Evolutionary conservation across 2,797 vertebrate genomes (phyloP).

Genomic region (Sphenopsis melanotis): DNA sequence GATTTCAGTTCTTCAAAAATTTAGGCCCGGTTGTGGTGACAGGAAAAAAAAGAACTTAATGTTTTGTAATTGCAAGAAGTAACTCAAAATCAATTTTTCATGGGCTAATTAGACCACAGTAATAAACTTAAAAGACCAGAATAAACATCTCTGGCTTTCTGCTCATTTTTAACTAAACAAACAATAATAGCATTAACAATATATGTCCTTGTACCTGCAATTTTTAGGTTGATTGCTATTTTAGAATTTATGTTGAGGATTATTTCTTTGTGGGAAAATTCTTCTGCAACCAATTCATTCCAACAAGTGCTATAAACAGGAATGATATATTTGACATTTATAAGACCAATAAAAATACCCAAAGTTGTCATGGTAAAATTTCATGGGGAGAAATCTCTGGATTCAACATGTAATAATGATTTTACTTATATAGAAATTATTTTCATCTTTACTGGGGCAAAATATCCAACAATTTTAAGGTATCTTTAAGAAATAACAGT

Average conservation of each 20-base stretch:
- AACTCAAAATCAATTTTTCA: not conserved
- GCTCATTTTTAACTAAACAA: not conserved
- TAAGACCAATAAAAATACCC: not conserved
- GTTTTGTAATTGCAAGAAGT: not conserved
- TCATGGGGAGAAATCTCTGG: fast-evolving
- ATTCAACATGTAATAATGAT: not conserved
- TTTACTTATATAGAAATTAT: not conserved
- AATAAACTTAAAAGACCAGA: not conserved
- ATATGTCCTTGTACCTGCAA: not conserved
- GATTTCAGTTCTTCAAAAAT: not conserved
- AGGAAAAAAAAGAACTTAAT: not conserved
- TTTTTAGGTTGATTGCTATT: not conserved
- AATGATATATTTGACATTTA: not conserved
- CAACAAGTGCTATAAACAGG: not conserved
- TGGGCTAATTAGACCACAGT: not conserved
- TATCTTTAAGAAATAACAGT: not conserved
- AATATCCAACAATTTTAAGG: not conserved
- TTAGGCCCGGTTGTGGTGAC: not conserved
- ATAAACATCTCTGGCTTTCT: not conserved
- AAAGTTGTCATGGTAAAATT: not conserved
- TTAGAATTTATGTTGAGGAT: not conserved
- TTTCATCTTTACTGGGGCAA: not conserved
- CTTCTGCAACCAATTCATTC: not conserved
- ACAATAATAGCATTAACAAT: not conserved
- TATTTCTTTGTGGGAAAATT: not conserved